Evolutionary conservation across 1,140 invertebrate genomes (phyloP), one percentile per base, ranked within the genome.

Genomic region (Musca vetustissima): DNA sequence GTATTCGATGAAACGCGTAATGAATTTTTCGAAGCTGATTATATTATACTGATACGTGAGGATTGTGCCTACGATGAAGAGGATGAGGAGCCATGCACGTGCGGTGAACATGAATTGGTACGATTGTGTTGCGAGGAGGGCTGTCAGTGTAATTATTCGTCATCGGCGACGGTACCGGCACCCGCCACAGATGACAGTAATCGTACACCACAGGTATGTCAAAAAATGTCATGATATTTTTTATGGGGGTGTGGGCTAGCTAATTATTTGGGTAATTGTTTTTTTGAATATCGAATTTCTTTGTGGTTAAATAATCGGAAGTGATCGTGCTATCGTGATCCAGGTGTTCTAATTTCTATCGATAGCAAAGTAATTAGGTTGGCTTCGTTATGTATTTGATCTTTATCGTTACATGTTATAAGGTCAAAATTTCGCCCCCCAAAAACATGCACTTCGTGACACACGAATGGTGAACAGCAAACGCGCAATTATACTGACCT

Each of bases 21-120:
- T 83, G 91, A 93, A 81, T 93, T 93, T 83, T 93, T 93, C 79
- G 92, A 93, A 67, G 92, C 92, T 1, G 92, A 94, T 83, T 94
- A 94, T 75, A 93, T 94, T 71, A 93, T 94, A 73, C 83, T 93
- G 22, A 92, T 93, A 57, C 88, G 92, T 48, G 92, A 93, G 75
- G 92, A 94, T 76, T 92, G 91, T 72, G 90, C 91, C 68, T 90
- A 90, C 73, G 90, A 91, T 53, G 91, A 92, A 75, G 90, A 92
- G 74, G 87, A 88, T 69, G 85, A 88, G 72, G 90, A 91, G 71
- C 89, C 90, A 50, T 92, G 91, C 79, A 91, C 90, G 57, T 91
- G 90, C 71, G 90, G 90, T 73, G 89, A 91, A 72, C 88, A 89
- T 73, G 88, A 90, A 75, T 85, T 90, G 83, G 88, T 89, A 52